phyloP scores from a whole-genome alignment of 2,888 invertebrate species.

The Brachypalpus laphriformis region DNA sequence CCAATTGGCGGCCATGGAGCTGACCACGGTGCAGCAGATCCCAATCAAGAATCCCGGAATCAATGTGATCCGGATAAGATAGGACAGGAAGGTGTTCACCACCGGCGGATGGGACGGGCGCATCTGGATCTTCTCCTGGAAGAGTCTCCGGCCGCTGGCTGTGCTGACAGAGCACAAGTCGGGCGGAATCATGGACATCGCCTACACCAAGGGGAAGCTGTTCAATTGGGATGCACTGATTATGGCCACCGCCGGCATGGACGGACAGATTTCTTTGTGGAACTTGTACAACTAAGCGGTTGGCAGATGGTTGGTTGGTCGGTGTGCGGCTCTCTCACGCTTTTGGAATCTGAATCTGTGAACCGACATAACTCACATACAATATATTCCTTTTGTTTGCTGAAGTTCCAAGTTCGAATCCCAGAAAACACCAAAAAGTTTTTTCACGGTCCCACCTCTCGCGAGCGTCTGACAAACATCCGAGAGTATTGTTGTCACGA shows the following conservation, averaged over 20 bases:
- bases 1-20: constrained; percentile 80
- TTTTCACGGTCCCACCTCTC: too few relatives aligned
- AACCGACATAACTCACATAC: constrained; percentile 1
- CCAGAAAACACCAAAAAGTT: too few relatives aligned
- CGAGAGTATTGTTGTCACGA: too few relatives aligned
- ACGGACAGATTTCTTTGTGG: constrained; percentile 91
- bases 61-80: constrained; percentile 87
- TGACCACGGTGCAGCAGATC: constrained; percentile 86
- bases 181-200: constrained; percentile 88
- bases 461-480: too few relatives aligned
- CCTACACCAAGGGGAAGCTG: constrained; percentile 87
- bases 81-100: constrained; percentile 89
- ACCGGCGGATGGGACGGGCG: constrained; percentile 91
- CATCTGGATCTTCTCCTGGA: constrained; percentile 90
- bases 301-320: too few relatives aligned
- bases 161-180: constrained; percentile 89
- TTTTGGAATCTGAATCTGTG: not conserved
- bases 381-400: too few relatives aligned
- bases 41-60: constrained; percentile 89
- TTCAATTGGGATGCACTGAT: constrained; percentile 88
- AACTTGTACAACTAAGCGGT: constrained; percentile 88
- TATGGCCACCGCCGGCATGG: constrained; percentile 90
- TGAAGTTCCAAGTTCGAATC: too few relatives aligned
- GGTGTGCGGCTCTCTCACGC: not conserved
- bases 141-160: constrained; percentile 88